phyloP scores from a whole-genome alignment of 1,140 invertebrate genomes.

The Parapsyche elsis region DNA sequence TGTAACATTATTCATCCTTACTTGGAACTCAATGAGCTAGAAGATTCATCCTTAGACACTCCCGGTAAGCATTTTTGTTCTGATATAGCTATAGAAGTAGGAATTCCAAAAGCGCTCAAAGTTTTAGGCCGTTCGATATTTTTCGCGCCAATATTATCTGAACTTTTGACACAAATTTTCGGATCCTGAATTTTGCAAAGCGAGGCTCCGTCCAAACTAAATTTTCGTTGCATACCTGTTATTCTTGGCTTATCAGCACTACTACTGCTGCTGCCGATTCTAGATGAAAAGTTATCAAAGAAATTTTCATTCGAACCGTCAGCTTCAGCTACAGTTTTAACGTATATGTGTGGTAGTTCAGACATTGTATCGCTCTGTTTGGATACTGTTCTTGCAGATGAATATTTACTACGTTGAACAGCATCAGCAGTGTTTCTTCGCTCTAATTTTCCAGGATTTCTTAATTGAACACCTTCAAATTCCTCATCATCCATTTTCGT shows the following conservation, averaged over 20 bases:
- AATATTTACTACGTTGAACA: constrained; percentile 64
- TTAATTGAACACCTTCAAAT: constrained; percentile 57
- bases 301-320: constrained; percentile 12
- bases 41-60: neutral
- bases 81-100: constrained; percentile 23
- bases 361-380: constrained; percentile 54
- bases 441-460: constrained; percentile 61
- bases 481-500: constrained; percentile 58
- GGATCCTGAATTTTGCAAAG: neutral
- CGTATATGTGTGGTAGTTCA: neutral
- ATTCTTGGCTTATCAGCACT: constrained; percentile 31
- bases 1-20: constrained; percentile 11
- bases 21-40: neutral
- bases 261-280: neutral
- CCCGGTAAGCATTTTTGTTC: constrained; percentile 38
- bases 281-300: neutral
- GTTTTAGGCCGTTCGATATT: constrained; percentile 41
- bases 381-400: constrained; percentile 39
- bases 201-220: constrained; percentile 42
- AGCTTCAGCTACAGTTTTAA: neutral
- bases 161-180: neutral
- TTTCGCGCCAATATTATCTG: neutral
- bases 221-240: constrained; percentile 46
- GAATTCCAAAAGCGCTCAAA: constrained; percentile 38
- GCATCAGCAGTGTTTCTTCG: constrained; percentile 65